Evolutionary conservation across 1,140 invertebrate species (phyloP).

Genomic region (Anastatus disparis): DNA sequence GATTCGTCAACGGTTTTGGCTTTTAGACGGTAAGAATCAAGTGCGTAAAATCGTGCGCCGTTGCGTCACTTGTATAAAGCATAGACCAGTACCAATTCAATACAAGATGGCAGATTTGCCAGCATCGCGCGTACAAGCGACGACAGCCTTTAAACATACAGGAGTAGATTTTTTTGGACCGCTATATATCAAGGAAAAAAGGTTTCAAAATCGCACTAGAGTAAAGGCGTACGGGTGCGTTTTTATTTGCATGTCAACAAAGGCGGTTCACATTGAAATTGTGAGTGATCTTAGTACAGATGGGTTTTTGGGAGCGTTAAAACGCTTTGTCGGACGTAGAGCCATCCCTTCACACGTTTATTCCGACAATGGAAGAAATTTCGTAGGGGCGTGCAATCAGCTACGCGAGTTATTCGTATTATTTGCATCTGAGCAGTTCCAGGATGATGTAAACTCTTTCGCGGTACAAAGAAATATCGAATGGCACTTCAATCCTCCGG

Average conservation of each 20-base stretch:
- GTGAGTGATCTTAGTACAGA: too few species aligned
- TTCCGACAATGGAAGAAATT: too few species aligned
- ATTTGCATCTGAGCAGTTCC: background rate
- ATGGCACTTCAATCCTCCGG: too few species aligned
- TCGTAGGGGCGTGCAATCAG: background rate
- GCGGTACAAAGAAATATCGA: too few species aligned
- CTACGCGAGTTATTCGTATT: background rate
- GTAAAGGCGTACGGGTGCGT: too few species aligned
- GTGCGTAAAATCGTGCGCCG: background rate
- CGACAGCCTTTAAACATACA: background rate
- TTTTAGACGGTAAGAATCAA: background rate
- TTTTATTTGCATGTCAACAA: too few species aligned
- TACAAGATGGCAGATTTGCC: background rate
- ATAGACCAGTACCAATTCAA: background rate
- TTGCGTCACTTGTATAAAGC: background rate
- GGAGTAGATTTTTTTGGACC: too few species aligned
- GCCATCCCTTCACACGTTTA: background rate
- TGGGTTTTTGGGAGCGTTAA: too few species aligned
- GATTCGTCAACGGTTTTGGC: background rate
- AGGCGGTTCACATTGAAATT: too few species aligned
- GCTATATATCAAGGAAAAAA: background rate
- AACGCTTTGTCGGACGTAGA: too few species aligned
- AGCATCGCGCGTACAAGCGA: background rate
- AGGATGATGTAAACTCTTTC: too few species aligned
- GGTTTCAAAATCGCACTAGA: too few species aligned